Evolutionary conservation across 2,888 invertebrate species (phyloP), one percentile per base, ranked within the genome.

Genomic region (Cepaea hortensis): DNA sequence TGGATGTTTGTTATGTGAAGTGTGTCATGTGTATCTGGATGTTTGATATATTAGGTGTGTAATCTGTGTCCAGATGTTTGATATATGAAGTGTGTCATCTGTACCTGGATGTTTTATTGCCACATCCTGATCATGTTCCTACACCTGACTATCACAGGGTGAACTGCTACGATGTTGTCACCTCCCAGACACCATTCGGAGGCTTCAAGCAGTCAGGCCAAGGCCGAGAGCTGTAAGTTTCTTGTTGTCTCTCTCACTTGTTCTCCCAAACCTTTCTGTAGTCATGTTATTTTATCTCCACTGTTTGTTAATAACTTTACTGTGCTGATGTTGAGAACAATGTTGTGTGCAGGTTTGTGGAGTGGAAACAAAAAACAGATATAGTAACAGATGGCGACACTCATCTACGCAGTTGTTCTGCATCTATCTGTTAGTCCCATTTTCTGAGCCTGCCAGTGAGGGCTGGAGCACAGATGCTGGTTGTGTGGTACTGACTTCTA

Each of bases 171-270:
- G 92, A 92, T 80, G 88, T 91, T 20, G 87, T 92, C 5, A 90
- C 88, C n/a, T 87, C 90, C 15, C 91, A 92, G 86, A 91, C 92
- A 35, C 91, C 92, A 68, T 93, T 93, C 89, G 92, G 92, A 73
- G 92, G 92, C 35, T 93, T 91, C 85, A 93, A 93, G 87, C 91
- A 91, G 89, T 92, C 92, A 9, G 99, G 98, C 3, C 96, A 97
- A 92, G 99, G 99, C 3, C 96, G 99, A 89, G 99, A 99, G 95
- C 96, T 98, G 92, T 93, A 89, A 90, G 92, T 90, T 68, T 77
- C 55, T 18, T 48, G 4, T 46, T 55, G 50, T 9, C 3, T 15
- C 79, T 79, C 5, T 50, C 3, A 18, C 15, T 9, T 79, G 55
- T 48, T 55, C 15, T 1, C 18, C 3, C 15, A 15, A 7, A 20